Evolutionary conservation across 2,797 vertebrate species (phyloP).

Genomic region (Sarcophilus harrisii): DNA sequence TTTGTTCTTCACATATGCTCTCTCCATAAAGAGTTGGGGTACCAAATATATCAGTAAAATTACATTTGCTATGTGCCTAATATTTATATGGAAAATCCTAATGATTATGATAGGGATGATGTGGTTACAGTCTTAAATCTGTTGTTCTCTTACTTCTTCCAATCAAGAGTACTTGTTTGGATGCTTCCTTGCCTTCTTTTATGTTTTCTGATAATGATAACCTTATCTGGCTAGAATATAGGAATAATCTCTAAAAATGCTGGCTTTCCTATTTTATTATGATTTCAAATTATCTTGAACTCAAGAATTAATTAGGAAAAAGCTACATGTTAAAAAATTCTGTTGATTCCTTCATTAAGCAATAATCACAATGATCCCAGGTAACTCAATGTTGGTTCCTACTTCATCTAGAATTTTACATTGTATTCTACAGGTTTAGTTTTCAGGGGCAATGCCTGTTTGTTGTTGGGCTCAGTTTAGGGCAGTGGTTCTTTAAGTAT

Average conservation of each 20-base stretch:
- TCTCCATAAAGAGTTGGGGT: not conserved
- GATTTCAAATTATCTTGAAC: slow-evolving; percentile 8
- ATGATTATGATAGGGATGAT: not conserved
- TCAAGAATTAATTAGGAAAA: slow-evolving; percentile 42
- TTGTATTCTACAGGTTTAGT: slow-evolving; percentile 55
- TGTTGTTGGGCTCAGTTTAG: slow-evolving; percentile 60
- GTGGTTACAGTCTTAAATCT: not conserved
- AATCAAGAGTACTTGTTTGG: not conserved
- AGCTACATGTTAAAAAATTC: not conserved
- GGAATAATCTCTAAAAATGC: not conserved
- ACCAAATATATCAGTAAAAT: not conserved
- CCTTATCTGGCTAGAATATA: slow-evolving; percentile 24
- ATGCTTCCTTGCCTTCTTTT: not conserved
- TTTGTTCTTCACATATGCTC: not conserved
- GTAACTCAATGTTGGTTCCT: not conserved
- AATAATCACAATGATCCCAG: slow-evolving; percentile 13
- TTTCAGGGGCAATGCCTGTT: slow-evolving; percentile 48
- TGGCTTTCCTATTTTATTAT: slow-evolving; percentile 32
- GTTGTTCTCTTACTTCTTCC: not conserved
- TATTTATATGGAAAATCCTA: slow-evolving; percentile 17
- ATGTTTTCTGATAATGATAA: slow-evolving; percentile 17
- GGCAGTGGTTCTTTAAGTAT: too few relatives aligned
- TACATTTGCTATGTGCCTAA: not conserved
- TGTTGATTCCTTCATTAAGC: slow-evolving; percentile 26
- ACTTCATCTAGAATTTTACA: slow-evolving; percentile 54